Evolutionary conservation across 1,140 invertebrate species (phyloP), one percentile per base, ranked within the genome.

Genomic region (Temnothorax nylanderi): DNA sequence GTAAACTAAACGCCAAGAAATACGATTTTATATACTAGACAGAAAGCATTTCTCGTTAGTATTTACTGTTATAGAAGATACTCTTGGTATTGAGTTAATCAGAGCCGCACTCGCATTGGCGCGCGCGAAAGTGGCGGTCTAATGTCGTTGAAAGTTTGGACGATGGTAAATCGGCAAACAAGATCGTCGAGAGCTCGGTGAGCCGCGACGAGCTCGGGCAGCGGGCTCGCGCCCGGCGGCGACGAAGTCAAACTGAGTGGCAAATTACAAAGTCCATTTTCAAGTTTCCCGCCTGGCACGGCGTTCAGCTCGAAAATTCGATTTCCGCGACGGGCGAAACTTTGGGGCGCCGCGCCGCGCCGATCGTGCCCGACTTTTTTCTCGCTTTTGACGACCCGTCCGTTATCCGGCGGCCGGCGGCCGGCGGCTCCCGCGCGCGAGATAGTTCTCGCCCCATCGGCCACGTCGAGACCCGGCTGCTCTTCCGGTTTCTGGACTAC

Each of bases 231-330:
- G 44, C 75, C 41, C 34, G 47, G 58, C 54, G 74, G 49, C 74
- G 72, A 85, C 51, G 41, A 77, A 71, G 58, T 74, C 62, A 71
- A 81, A 86, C 80, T 69, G 85, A 87, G 56, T 75, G 51, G 71
- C 87, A 81, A 90, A 82, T 90, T 76, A 81, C 58, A 41, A 90
- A 90, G 82, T 90, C 81, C 76, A 60, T 85, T 86, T 88, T 86
- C 75, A 90, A 88, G 86, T 72, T 86, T 86, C 51, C 72, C 86
- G 41, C 58, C 51, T 62, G 82, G 34, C 71, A 41, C 58, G 87
- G 47, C 81, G 72, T 56, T 85, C 78, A 65, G 72, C 60, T 60
- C 62, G 69, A 88, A 90, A 90, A 90, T 88, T 85, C 81, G 89
- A 90, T 90, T 90, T 90, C 75, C 74, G 32, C 75, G 49, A 64